These are phyloP conservation scores for Aphrophora alni DNA, from an alignment of 2,888 invertebrate species.

Conservation along the genomic window DNA sequence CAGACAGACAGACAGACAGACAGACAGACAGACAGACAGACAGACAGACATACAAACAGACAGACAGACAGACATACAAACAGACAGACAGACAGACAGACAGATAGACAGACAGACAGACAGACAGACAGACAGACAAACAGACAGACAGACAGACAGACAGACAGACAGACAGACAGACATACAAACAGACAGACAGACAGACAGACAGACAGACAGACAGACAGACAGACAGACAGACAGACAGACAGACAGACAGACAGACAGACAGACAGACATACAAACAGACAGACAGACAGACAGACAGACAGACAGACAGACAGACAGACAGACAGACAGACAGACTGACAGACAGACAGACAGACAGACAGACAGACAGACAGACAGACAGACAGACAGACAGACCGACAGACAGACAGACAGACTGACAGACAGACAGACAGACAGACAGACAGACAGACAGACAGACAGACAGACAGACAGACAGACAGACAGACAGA, in stretches of 20 bases:
- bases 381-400: slow-evolving; percentile 34
- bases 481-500: not conserved
- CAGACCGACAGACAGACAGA: slow-evolving; percentile 40
- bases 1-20: slow-evolving; percentile 37
- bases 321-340: slow-evolving; percentile 26
- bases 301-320: slow-evolving; percentile 39
- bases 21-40: slow-evolving; percentile 32
- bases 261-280: too few species aligned
- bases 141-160: too few species aligned
- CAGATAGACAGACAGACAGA: slow-evolving; percentile 40
- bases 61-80: too few species aligned
- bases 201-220: slow-evolving; percentile 23
- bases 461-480: not conserved
- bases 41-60: too few species aligned
- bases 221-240: slow-evolving; percentile 37
- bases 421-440: slow-evolving; percentile 39
- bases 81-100: too few species aligned
- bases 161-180: slow-evolving; percentile 37
- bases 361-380: slow-evolving; percentile 37
- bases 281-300: too few species aligned
- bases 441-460: slow-evolving; percentile 12
- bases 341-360: slow-evolving; percentile 13
- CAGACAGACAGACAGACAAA: too few species aligned
- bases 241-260: slow-evolving; percentile 38
- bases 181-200: too few species aligned